Percentiles rank a stretch among this genome's conserved stretches.
phyloP scores from a whole-genome alignment of 2,113 vertebrate genomes.

The Zosterops hypoxanthus region DNA sequence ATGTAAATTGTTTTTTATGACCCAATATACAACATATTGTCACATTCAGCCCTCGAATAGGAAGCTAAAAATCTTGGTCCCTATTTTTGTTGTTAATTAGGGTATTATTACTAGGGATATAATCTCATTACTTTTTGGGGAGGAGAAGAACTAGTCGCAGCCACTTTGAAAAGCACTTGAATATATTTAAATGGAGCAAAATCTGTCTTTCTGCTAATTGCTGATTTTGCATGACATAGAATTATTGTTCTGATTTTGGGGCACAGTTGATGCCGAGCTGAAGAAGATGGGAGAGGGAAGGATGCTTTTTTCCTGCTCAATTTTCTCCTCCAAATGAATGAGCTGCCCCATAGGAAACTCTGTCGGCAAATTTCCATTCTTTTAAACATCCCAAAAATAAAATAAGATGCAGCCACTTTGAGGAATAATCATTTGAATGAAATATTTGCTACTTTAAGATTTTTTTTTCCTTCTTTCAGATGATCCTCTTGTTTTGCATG shows the following conservation, averaged over 20 bases:
- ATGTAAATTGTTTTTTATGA: conserved; percentile 65
- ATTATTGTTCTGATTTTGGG: not conserved
- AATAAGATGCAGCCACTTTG: conserved; percentile 30
- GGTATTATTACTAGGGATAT: conserved; percentile 46
- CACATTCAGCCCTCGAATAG: conserved; percentile 62
- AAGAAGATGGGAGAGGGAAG: not conserved
- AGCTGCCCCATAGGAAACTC: conserved; percentile 37
- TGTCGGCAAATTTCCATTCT: conserved; percentile 18
- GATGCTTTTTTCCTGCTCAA: not conserved
- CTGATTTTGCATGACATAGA: conserved; percentile 48
- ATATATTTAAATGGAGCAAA: conserved; percentile 51
- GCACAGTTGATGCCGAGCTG: not conserved
- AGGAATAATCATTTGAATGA: conserved; percentile 41
- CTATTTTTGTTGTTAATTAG: conserved; percentile 65
- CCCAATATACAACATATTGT: conserved; percentile 61
- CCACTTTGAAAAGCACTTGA: conserved; percentile 54
- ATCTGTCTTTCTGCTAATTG: conserved; percentile 51
- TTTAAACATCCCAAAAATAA: conserved; percentile 46
- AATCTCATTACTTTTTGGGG: conserved; percentile 64
- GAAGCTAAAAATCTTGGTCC: conserved; percentile 42
- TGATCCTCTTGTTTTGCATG: conserved; percentile 71
- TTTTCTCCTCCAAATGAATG: not conserved
- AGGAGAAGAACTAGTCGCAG: conserved; percentile 55
- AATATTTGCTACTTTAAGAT: conserved; percentile 51
- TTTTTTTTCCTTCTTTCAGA: conserved; percentile 43